Evolutionary conservation across 1,140 invertebrate species (phyloP), one percentile per base, ranked within the genome.

Genomic region (Thalassaphorura encarpata): DNA sequence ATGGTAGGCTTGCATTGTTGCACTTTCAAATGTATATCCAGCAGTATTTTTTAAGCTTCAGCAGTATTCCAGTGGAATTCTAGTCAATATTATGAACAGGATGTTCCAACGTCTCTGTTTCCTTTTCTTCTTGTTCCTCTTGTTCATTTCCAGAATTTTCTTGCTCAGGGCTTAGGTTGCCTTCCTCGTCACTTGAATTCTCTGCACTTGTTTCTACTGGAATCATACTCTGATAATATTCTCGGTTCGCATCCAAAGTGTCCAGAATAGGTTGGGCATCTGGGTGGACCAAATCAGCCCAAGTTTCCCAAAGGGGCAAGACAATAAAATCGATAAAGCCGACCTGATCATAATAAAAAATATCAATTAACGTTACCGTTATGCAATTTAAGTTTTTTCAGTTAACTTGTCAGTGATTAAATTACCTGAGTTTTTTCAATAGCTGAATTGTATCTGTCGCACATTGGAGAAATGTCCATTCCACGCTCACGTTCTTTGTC

Each of bases 281-380:
- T 0, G 96, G 96, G 75, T 97, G 90, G 2, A 99, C 96, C 29
- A 99, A 76, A 71, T 99, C 96, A 13, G 92, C 94, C 96, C 96
- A 99, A 3, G 95, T 98, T 72, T 99, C 96, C 91, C 93, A 99
- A 19, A 99, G 74, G 6, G 96, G 96, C 76, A 98, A 95, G 3
- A 97, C 93, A 68, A 99, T 99, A 72, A 97, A 99, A 74, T 98
- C 94, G 68, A 99, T 99, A 70, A 99, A 99, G 60, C 95, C 94
- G 68, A 99, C 93, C 81, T 89, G 74, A 40, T 68, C 67, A 19
- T 39, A 43, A 33, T n/a, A 28, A 11, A n/a, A n/a, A 58, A 41
- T 21, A 40, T 36, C 3, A 62, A 54, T 40, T 33, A 41, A 5
- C 21, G 24, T 48, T 46, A n/a, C n/a, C n/a, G n/a, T n/a, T n/a